Evolutionary conservation across 2,113 vertebrate genomes (phyloP).

Genomic region (Ammospiza nelsoni): DNA sequence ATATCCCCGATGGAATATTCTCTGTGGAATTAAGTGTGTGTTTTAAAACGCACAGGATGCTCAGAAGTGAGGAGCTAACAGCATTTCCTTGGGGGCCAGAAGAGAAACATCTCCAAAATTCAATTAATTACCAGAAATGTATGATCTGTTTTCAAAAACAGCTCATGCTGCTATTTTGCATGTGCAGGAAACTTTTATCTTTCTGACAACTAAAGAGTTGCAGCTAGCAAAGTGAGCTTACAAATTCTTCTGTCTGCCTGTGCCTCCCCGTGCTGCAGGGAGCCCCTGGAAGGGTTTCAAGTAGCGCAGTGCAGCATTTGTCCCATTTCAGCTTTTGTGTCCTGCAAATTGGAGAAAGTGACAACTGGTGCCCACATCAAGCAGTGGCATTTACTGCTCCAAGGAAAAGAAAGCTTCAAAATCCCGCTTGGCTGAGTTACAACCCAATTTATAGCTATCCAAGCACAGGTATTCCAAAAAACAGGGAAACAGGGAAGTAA

Average conservation of each 20-base stretch:
- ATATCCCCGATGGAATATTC: background rate
- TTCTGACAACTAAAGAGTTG: background rate
- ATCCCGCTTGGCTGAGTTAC: background rate
- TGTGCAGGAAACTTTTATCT: background rate
- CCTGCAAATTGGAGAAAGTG: background rate
- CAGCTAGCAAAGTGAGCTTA: background rate
- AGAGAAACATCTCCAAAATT: background rate
- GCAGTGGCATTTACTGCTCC: background rate
- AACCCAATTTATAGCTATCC: background rate
- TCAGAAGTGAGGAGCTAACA: background rate
- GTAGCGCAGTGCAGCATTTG: background rate
- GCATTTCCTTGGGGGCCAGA: background rate
- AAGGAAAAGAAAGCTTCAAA: background rate
- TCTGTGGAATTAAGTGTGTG: background rate
- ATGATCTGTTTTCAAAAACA: background rate
- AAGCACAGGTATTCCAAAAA: background rate
- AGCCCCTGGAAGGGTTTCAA: background rate
- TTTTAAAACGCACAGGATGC: background rate
- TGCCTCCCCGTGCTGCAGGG: background rate
- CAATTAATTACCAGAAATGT: background rate
- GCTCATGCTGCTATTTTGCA: background rate
- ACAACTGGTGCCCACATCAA: background rate
- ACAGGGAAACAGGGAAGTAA: background rate
- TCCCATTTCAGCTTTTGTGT: background rate
- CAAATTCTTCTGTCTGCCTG: background rate